phyloP scores from a whole-genome alignment of 2,797 vertebrate species.

The Enteromius anoplus region DNA sequence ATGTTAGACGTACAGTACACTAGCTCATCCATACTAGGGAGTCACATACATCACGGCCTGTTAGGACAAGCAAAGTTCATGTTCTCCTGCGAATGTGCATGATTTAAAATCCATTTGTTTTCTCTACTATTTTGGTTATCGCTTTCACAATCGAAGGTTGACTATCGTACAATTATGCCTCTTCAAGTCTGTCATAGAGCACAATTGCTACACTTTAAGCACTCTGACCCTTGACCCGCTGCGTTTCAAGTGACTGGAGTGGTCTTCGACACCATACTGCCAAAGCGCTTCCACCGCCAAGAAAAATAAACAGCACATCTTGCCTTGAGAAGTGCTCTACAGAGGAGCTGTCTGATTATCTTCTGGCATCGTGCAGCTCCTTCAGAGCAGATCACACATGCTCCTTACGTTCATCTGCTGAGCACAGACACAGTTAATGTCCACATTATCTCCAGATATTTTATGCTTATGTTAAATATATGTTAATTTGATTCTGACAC shows the following conservation, averaged over 20 bases:
- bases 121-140: slow-evolving; percentile 34
- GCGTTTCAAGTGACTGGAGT: slow-evolving; percentile 61
- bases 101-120: slow-evolving; percentile 24
- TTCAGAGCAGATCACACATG: slow-evolving; percentile 6
- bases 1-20: slow-evolving; percentile 5
- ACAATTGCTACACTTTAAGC: slow-evolving; percentile 62
- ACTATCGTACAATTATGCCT: slow-evolving; percentile 20
- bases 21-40: background rate
- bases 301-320: slow-evolving; percentile 66
- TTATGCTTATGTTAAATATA: background rate
- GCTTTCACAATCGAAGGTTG: slow-evolving; percentile 36
- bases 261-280: slow-evolving; percentile 48
- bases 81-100: background rate
- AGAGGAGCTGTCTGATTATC: slow-evolving; percentile 51
- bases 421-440: too few relatives aligned
- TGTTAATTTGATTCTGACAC: background rate
- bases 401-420: background rate
- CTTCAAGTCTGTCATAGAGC: slow-evolving; percentile 44
- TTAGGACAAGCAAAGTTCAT: slow-evolving; percentile 28
- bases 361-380: slow-evolving; percentile 22
- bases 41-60: background rate
- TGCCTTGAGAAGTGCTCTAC: slow-evolving; percentile 52
- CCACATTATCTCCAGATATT: background rate
- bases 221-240: slow-evolving; percentile 65
- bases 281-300: slow-evolving; percentile 59